Evolutionary conservation across 2,797 vertebrate species (phyloP).

Genomic region (Acridotheres tristis): DNA sequence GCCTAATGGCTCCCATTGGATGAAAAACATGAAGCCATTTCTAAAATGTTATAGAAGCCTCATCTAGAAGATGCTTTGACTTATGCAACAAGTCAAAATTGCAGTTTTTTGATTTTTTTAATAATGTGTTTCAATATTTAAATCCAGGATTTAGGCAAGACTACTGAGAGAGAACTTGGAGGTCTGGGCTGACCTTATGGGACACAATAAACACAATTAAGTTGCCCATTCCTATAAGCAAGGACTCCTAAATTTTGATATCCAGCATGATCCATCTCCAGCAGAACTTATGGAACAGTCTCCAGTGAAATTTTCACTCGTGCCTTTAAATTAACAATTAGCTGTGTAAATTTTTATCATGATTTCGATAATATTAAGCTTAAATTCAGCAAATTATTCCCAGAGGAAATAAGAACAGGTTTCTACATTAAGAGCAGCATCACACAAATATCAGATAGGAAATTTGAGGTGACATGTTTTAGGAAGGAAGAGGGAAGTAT

Average conservation of each 20-base stretch:
- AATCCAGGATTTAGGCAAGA: not conserved
- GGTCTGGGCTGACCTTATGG: not conserved
- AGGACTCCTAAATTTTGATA: not conserved
- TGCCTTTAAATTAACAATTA: not conserved
- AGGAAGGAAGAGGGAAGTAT: not conserved
- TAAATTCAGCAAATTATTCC: not conserved
- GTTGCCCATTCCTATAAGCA: not conserved
- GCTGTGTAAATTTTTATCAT: not conserved
- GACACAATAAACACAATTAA: not conserved
- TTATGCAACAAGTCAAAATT: not conserved
- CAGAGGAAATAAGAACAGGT: not conserved
- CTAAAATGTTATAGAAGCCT: not conserved
- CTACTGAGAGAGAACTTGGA: not conserved
- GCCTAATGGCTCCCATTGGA: not conserved
- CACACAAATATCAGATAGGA: not conserved
- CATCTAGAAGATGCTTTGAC: not conserved
- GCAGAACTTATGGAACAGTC: not conserved
- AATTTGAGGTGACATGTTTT: not conserved
- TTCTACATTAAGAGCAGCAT: not conserved
- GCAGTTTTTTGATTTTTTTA: fast-evolving
- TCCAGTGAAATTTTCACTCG: fast-evolving
- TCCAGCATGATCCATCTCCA: not conserved
- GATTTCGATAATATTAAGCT: not conserved
- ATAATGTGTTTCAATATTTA: not conserved
- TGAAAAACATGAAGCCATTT: not conserved